phyloP scores from a whole-genome alignment of 1,140 invertebrate species.

The Battus philenor region DNA sequence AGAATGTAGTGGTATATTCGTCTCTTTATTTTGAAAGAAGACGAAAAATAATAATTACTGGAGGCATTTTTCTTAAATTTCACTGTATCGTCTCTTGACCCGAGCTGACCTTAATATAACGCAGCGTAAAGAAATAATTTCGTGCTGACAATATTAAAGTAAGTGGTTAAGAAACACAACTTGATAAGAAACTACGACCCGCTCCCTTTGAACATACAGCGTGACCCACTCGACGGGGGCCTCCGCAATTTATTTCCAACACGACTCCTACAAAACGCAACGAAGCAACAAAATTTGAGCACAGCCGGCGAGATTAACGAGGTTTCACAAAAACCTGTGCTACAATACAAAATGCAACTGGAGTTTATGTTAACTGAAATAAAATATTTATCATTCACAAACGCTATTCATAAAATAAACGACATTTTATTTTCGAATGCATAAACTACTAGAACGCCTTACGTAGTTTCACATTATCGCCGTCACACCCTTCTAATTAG shows the following conservation, averaged over 20 bases:
- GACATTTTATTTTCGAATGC: slow-evolving; percentile 12
- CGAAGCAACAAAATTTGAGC: slow-evolving; percentile 10
- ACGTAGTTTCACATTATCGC: slow-evolving; percentile 20
- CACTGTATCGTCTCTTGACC: too few relatives aligned
- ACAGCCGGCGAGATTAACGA: slow-evolving; percentile 14
- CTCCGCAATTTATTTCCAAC: slow-evolving; percentile 14
- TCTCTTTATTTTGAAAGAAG: too few relatives aligned
- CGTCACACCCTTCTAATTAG: slow-evolving; percentile 19
- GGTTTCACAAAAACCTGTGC: slow-evolving; percentile 4
- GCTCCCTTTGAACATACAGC: slow-evolving; percentile 12
- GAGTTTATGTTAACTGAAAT: neutral
- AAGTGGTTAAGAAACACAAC: slow-evolving; percentile 12
- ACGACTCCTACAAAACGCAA: slow-evolving; percentile 11
- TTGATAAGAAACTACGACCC: slow-evolving; percentile 7
- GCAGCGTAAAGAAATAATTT: too few relatives aligned
- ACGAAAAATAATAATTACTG: too few relatives aligned
- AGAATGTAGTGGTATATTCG: too few relatives aligned
- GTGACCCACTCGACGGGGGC: slow-evolving; percentile 7
- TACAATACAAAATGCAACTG: slow-evolving; percentile 2
- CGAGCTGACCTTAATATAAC: too few relatives aligned
- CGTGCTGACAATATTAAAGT: slow-evolving; percentile 9
- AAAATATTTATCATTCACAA: neutral
- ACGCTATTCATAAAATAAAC: neutral
- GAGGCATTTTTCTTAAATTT: too few relatives aligned
- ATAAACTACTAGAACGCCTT: slow-evolving; percentile 29